phyloP scores from a whole-genome alignment of 2,113 vertebrate species.

The Buteo buteo region DNA sequence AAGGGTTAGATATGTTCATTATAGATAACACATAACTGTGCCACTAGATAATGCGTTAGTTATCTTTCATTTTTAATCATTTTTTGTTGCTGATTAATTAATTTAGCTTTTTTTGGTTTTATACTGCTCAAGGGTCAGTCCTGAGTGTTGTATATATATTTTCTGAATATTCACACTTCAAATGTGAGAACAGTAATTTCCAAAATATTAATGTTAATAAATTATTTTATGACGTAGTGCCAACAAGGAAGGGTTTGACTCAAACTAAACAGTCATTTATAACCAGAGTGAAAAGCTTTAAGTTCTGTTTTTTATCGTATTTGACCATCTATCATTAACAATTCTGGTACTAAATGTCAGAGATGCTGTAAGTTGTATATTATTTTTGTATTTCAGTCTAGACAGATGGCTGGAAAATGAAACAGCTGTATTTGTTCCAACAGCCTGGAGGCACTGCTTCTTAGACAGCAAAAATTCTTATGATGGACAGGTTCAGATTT shows the following conservation, averaged over 20 bases:
- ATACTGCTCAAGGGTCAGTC: not conserved
- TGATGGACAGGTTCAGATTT: not conserved
- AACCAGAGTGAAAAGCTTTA: not conserved
- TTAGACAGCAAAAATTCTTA: not conserved
- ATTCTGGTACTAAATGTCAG: not conserved
- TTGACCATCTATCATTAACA: not conserved
- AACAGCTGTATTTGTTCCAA: not conserved
- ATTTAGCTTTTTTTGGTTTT: not conserved
- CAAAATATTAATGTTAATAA: not conserved
- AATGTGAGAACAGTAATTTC: not conserved
- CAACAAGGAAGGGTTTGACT: not conserved
- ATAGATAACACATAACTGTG: not conserved
- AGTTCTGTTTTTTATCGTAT: not conserved
- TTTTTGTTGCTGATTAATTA: not conserved
- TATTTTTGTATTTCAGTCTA: not conserved
- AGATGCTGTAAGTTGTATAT: not conserved
- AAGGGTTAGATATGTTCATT: not conserved
- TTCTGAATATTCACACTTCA: not conserved
- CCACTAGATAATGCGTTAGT: not conserved
- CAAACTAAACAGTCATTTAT: not conserved
- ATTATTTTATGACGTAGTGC: not conserved
- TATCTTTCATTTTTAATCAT: not conserved
- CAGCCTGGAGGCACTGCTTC: not conserved
- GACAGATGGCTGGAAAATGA: not conserved
- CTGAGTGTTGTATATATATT: not conserved